Evolutionary conservation across 1,140 invertebrate genomes (phyloP).

Genomic region (Aculops lycopersici): DNA sequence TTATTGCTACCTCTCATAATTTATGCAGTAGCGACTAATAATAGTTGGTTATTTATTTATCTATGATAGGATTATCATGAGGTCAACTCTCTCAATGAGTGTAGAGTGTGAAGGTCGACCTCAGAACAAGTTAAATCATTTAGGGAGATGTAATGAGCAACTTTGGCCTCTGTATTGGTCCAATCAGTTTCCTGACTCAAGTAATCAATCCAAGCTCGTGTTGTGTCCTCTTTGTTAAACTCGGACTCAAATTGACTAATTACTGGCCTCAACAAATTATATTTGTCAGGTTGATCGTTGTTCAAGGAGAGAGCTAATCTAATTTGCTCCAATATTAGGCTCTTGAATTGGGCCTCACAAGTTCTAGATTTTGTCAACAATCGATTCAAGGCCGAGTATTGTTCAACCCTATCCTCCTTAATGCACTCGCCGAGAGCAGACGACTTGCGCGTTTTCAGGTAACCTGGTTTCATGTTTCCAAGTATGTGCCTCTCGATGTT

Average conservation of each 20-base stretch:
- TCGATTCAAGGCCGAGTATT: background rate
- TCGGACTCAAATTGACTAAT: no score
- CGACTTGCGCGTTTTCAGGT: background rate
- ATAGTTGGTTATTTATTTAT: no score
- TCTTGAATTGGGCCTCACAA: background rate
- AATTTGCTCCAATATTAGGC: background rate
- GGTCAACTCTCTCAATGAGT: no score
- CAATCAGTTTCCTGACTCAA: background rate
- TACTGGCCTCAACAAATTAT: background rate
- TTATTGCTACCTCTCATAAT: no score
- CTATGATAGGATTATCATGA: no score
- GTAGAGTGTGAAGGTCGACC: no score
- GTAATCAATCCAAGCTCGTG: background rate
- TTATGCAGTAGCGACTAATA: no score
- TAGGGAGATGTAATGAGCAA: background rate
- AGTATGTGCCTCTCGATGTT: conserved; percentile 17
- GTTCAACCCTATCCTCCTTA: conserved; percentile 36
- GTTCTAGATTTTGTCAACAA: background rate
- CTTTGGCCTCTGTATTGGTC: background rate
- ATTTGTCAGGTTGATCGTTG: background rate
- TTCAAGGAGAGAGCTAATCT: background rate
- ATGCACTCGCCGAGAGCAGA: conserved; percentile 29
- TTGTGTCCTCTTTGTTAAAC: no score
- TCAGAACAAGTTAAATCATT: no score
- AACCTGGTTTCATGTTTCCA: background rate